Base-by-base conservation (phyloP, 1,140 invertebrate genomes). In the Drosophila subobscura region DNA sequence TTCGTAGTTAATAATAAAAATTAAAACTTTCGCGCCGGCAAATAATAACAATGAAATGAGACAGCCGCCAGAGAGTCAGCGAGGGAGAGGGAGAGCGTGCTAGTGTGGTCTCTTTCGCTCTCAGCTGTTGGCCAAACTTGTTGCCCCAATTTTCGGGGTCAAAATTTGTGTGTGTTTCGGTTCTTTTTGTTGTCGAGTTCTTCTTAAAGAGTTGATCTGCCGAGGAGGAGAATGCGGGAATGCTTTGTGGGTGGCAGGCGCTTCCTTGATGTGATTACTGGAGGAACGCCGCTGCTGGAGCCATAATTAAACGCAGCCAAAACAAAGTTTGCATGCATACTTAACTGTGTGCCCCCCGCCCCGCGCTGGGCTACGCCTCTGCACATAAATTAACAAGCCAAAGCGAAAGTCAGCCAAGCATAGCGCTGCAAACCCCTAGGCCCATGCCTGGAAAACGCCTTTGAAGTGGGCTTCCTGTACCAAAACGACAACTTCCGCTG, bases 1-100 rank as follows among this genome's bases (percentile, higher is more conserved):
- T 88, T 78, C 84, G 85, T 89, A 89, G 85, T 89, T 89, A 89
- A 89, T 89, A 89, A 89, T 89, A 89, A 89, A 89, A 89, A 89
- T 89, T 89, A 89, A 89, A 89, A 89, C 84, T 89, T 89, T 89
- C 77, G 85, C 84, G 84, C 84, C 84, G 73, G 85, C 79, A 89
- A 84, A 89, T 79, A 85, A 89, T 79, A 89, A 89, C 79, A 89
- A 76, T 66, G 75, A 58, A 89, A 78, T 71, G 84, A 89, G 75
- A 84, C 50, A 70, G 74, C 72, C 40, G 5, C 7, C 42, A 37
- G n/a, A 14, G 16, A 42, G 23, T 25, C 42, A 23, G 16, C 16
- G 49, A 51, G 33, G 27, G n/a, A 52, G 63, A 33, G 45, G 14
- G 37, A 14, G 56, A 14, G 22, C 14, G 40, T 8, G 42, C 16